These are phyloP conservation scores for Wasmannia auropunctata DNA, from an alignment of 1,140 invertebrate species.

Conservation along the genomic window DNA sequence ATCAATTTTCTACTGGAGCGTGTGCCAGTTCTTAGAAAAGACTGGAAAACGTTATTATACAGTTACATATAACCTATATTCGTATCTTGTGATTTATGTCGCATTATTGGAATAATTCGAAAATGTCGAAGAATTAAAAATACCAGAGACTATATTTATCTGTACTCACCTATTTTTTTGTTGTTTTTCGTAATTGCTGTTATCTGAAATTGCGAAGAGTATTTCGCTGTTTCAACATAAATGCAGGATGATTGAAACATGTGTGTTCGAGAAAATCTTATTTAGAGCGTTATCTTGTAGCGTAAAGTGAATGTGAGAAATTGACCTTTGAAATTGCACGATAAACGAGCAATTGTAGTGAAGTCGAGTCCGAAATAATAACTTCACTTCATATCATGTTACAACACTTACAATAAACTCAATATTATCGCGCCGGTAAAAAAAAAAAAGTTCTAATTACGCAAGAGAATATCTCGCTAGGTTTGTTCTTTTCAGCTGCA, in stretches of 20 bases:
- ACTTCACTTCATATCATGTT: constrained; percentile 1
- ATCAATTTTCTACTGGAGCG: background rate
- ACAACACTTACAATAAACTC: background rate
- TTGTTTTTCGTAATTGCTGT: background rate
- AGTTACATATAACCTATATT: background rate
- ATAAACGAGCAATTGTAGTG: background rate
- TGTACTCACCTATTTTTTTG: background rate
- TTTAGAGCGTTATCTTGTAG: background rate
- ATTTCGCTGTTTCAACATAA: background rate
- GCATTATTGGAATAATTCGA: background rate
- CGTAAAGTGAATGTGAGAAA: background rate
- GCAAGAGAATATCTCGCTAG: background rate
- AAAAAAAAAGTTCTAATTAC: constrained; percentile 42
- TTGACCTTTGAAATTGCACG: constrained; percentile 2
- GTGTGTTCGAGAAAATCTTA: background rate
- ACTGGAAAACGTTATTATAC: background rate
- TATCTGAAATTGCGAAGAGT: background rate
- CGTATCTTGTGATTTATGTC: background rate
- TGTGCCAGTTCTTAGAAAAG: background rate
- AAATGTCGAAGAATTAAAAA: background rate
- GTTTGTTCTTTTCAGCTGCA: background rate
- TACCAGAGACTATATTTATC: background rate
- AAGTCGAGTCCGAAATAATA: background rate
- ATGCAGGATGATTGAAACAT: background rate
- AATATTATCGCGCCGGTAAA: background rate